These are phyloP conservation scores for Galleria mellonella DNA, from an alignment of 1,140 invertebrate species.

Conservation along the genomic window DNA sequence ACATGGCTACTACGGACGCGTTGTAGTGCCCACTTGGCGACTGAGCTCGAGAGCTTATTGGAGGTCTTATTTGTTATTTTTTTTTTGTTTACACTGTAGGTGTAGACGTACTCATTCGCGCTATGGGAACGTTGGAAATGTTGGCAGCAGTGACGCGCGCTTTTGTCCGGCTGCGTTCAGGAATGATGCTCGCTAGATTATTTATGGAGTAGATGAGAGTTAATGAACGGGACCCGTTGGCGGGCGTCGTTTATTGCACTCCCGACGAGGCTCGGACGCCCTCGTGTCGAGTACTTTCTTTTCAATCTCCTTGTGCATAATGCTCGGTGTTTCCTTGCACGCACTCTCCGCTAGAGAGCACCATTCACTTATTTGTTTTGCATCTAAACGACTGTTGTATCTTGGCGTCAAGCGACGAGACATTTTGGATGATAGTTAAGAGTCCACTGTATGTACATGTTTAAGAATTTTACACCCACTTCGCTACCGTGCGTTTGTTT, in stretches of 20 bases:
- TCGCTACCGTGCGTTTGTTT: slow-evolving; percentile 21
- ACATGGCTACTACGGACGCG: slow-evolving; percentile 16
- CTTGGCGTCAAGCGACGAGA: slow-evolving; percentile 31
- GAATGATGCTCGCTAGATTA: slow-evolving; percentile 26
- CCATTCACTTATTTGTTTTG: slow-evolving; percentile 64
- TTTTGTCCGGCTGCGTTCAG: slow-evolving; percentile 17
- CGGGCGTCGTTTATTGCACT: slow-evolving; percentile 62
- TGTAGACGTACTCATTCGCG: slow-evolving; percentile 1
- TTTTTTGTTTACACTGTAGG: slow-evolving; percentile 25
- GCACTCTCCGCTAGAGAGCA: slow-evolving; percentile 44
- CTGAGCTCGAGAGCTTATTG: slow-evolving; percentile 7
- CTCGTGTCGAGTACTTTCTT: slow-evolving; percentile 61
- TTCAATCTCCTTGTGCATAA: slow-evolving; percentile 66
- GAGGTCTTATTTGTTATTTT: slow-evolving; percentile 31
- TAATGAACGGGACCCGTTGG: slow-evolving; percentile 53
- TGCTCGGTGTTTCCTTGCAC: slow-evolving; percentile 54
- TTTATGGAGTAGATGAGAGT: slow-evolving; percentile 51
- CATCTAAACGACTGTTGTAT: slow-evolving; percentile 54
- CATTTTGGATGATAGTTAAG: slow-evolving; percentile 46
- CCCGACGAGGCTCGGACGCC: slow-evolving; percentile 52
- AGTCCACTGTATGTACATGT: slow-evolving; percentile 26
- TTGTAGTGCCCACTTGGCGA: background rate
- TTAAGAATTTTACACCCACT: slow-evolving; percentile 49
- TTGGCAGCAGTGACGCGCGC: slow-evolving; percentile 23
- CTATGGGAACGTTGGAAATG: slow-evolving; percentile 18